Evolutionary conservation across 2,888 invertebrate species (phyloP).

Genomic region (Erynnis tages): DNA sequence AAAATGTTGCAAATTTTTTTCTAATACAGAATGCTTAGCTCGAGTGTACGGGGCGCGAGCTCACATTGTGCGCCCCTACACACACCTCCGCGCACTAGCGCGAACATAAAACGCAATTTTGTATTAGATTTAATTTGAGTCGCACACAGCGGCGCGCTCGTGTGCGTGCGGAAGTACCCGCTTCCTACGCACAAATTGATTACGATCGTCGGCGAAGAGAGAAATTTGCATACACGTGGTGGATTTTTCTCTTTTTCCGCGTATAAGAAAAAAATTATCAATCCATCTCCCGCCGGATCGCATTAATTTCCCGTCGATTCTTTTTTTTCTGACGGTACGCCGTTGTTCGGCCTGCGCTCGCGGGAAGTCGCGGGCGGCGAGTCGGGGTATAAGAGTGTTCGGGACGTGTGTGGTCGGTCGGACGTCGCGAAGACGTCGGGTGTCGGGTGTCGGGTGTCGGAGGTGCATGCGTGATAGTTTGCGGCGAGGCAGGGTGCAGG

Average conservation of each 20-base stretch:
- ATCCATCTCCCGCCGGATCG: slow-evolving; percentile 24
- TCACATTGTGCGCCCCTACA: slow-evolving; percentile 73
- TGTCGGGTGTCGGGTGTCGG: neutral
- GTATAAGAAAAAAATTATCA: slow-evolving; percentile 24
- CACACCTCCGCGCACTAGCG: slow-evolving; percentile 73
- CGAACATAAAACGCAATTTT: slow-evolving; percentile 81
- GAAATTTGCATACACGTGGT: slow-evolving; percentile 75
- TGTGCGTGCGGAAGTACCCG: slow-evolving; percentile 56
- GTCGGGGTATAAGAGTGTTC: slow-evolving; percentile 4
- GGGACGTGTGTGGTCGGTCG: slow-evolving; percentile 28
- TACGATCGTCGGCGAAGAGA: slow-evolving; percentile 76
- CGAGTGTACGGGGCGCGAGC: slow-evolving; percentile 67
- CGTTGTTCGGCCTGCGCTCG: neutral
- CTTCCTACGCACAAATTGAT: slow-evolving; percentile 80
- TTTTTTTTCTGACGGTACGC: neutral
- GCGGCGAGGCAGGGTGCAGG: slow-evolving; percentile 43
- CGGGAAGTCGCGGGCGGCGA: neutral
- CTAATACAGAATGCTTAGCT: slow-evolving; percentile 48
- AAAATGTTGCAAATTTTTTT: slow-evolving; percentile 30
- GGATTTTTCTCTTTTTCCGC: slow-evolving; percentile 24
- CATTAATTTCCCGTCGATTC: slow-evolving; percentile 18
- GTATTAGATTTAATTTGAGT: slow-evolving; percentile 81
- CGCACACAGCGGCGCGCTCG: slow-evolving; percentile 48
- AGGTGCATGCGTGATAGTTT: slow-evolving; percentile 65
- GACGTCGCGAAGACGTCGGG: slow-evolving; percentile 30